Evolutionary conservation across 2,888 invertebrate species (phyloP), one percentile per base, ranked within the genome.

Genomic region (Synergus gifuensis): DNA sequence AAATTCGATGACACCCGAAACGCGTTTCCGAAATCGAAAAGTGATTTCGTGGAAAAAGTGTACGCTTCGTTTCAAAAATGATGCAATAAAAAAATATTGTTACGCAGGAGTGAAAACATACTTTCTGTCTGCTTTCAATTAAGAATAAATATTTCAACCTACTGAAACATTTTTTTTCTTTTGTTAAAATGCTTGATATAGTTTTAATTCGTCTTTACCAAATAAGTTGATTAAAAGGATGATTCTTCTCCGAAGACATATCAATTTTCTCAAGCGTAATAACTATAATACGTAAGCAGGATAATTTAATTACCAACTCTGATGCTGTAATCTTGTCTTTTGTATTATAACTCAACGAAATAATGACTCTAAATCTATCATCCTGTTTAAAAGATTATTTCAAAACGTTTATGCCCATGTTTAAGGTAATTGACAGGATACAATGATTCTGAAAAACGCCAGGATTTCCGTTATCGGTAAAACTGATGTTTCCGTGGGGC

Each of bases 381-480:
- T 49, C 49, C 69, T 69, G 69, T 44, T 66, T 2, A 42, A 42
- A 66, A 66, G 67, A 46, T 28, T 69, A 46, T 69, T 69, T 69
- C 28, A 28, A 28, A 69, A 69, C 69, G 28, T 46, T 49, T 49
- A 49, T 22, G 8, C 46, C n/a, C 7, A 69, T 49, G 28, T 22
- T 16, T 7, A 16, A 28, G 9, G 16, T 49, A 69, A 69, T 69
- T 69, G 49, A 69, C 69, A 49, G 69, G 69, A 69, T 69, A 54
- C 28, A 73, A 54, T 73, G 73, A 73, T 73, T 54, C 16, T 36
- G 36, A 49, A 46, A 73, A 40, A 73, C 7, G n/a, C 16, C 18
- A 49, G 69, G 73, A 73, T 54, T 54, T 73, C 73, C 73, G 49
- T 73, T 73, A 73, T 73, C 73, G 54, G 54, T 54, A n/a, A 73